Conservation (phyloP, 37 sponge, comb jelly and placozoan species). For the Geodia barretti region DNA sequence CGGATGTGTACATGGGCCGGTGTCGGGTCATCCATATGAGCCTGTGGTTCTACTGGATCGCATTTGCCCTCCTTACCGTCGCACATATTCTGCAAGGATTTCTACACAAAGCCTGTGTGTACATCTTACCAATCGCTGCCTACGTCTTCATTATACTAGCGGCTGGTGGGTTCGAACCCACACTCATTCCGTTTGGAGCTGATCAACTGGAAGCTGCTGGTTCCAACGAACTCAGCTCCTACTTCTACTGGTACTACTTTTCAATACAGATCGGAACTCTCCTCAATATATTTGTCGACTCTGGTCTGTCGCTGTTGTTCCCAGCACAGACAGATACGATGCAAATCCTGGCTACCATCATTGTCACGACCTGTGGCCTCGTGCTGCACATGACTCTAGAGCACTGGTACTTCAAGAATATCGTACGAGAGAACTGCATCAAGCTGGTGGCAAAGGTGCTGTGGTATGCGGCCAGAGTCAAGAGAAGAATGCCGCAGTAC, state of each 20-base stretch:
- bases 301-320: neutral
- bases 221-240: constrained; percentile 49
- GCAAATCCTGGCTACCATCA: neutral
- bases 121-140: neutral
- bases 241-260: constrained; percentile 46
- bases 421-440: constrained; percentile 15
- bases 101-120: neutral
- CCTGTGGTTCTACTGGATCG: constrained; percentile 43
- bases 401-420: constrained; percentile 19
- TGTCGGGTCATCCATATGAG: constrained; percentile 42
- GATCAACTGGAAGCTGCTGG: constrained; percentile 55
- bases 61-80: constrained; percentile 10
- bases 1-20: constrained; percentile 45
- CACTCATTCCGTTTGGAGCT: constrained; percentile 39
- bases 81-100: neutral
- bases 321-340: neutral
- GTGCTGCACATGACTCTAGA: constrained; percentile 9
- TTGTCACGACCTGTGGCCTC: constrained; percentile 4
- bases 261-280: constrained; percentile 9
- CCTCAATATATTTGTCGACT: neutral
- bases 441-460: constrained; percentile 28
- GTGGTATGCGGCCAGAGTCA: constrained; percentile 24
- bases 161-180: constrained; percentile 38
- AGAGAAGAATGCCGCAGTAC: constrained; percentile 22
- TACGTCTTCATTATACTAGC: constrained; percentile 9